Evolutionary conservation across 92 coral and sea anemone genomes (phyloP), one percentile per base, ranked within the genome.

Genomic region (Epizoanthus rinbou): DNA sequence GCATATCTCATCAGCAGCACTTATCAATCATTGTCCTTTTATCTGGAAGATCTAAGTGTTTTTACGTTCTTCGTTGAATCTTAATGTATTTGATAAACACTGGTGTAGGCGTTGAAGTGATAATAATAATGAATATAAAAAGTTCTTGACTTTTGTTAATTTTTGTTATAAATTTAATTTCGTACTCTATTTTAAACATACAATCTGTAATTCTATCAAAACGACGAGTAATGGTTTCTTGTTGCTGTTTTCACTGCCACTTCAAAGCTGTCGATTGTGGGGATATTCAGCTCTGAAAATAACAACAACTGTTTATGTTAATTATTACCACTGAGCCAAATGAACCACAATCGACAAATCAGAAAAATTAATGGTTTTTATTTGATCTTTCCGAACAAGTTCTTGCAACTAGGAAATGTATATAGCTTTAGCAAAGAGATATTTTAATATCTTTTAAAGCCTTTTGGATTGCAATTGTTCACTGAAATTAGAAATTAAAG

Each of bases 401-500:
- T 41, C 25, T 62, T 24, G 6, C 22, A 37, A 58, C 17, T 9
- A 19, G 69, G 17, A 11, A 57, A 5, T 39, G 14, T 19, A 31
- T 14, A 64, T 64, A 57, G 18, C 24, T 14, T 76, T 3, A 78
- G 82, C 9, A 62, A 78, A 78, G 33, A 43, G 71, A 43, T 35
- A 58, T 45, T 16, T 15, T 75, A 22, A 62, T 60, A 62, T 78
- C 57, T 59, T 60, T 59, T n/a, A 35, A 78, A 45, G 57, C 17
- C 25, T 60, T 63, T 62, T 63, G 45, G 33, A 31, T 11, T 23
- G 56, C 17, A 35, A 41, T 62, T 78, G 82, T 43, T 78, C 60
- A 78, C 6, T 78, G 82, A 78, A 63, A 39, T 3, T 78, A 35
- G 2, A 60, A 22, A 19, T 47, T 78, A 78, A 62, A 54, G 11